These are phyloP conservation scores for Thymelicus sylvestris DNA, from an alignment of 2,888 invertebrate genomes.

Conservation along the genomic window DNA sequence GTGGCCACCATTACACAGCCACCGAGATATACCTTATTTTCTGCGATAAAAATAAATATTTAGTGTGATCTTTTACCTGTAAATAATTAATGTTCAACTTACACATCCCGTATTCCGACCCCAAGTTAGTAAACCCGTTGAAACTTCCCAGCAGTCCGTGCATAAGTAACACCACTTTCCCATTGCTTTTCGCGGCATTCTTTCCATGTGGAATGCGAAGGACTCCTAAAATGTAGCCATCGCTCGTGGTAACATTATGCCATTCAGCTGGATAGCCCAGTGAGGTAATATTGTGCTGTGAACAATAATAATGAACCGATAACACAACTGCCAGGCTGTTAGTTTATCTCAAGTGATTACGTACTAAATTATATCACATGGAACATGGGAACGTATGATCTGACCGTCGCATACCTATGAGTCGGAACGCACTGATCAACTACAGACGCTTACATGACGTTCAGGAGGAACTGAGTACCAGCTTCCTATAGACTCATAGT, in stretches of 20 bases:
- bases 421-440: too few species aligned
- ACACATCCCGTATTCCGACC: constrained; percentile 56
- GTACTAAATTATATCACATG: too few species aligned
- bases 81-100: constrained; percentile 29
- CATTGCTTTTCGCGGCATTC: neutral
- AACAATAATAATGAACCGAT: neutral
- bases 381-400: too few species aligned
- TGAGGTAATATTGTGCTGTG: neutral
- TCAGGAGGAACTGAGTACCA: too few species aligned
- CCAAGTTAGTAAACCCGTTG: constrained; percentile 49
- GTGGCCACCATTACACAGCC: too few species aligned
- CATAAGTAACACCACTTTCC: constrained; percentile 59
- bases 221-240: constrained; percentile 14
- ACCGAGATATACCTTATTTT: too few species aligned
- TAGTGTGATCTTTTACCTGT: too few species aligned
- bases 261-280: constrained; percentile 11
- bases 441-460: too few species aligned
- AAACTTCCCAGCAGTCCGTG: constrained; percentile 59
- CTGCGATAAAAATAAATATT: neutral
- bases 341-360: too few species aligned
- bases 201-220: constrained; percentile 4
- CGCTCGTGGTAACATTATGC: constrained; percentile 4
- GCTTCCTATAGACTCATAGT: too few species aligned
- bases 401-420: too few species aligned
- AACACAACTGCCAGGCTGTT: too few species aligned